Evolutionary conservation across 2,888 invertebrate species (phyloP), one percentile per base, ranked within the genome.

Genomic region (Schizaphis graminum): DNA sequence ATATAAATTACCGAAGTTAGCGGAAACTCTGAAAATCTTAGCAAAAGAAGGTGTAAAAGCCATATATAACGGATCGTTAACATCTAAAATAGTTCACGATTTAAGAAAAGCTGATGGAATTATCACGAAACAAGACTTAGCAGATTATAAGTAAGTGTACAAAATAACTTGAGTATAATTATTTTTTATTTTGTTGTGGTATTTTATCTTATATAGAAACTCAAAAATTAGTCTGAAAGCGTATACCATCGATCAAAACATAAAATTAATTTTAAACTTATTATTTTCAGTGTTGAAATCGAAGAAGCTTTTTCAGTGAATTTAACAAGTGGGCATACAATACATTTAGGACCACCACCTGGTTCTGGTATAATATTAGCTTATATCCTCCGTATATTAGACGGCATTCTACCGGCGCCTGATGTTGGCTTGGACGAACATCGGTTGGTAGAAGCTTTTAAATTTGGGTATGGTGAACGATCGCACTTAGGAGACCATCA

Each of bases 401-500:
- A 97, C 94, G 97, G 97, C 13, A 95, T 95, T 67, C 94, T 95
- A 77, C 94, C 95, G 0, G 96, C 96, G 26, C 97, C 97, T 95
- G 96, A 97, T 89, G 96, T 96, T 93, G 96, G 96, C 85, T 96
- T 97, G 11, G 96, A 96, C 94, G 96, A 97, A 8, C 96, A 99
- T 95, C 97, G 98, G 94, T 97, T 99, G 26, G 96, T 98, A 0
- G 99, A 99, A 96, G 97, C 99, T 0, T 97, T 98, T 95, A 99
- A 99, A 96, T 98, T 98, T 96, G 98, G 98, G 0, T 99, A 98
- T 95, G 99, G 98, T 0, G 97, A 97, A 94, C 97, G 99, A 94
- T 98, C 98, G 1, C 97, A 97, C 95, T 96, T 99, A 35, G 99
- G 98, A 0, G 99, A 99, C 96, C 96, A 97, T 49, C 97, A 97